Evolutionary conservation across 2,113 vertebrate genomes (phyloP).

Genomic region (Kryptolebias marmoratus): DNA sequence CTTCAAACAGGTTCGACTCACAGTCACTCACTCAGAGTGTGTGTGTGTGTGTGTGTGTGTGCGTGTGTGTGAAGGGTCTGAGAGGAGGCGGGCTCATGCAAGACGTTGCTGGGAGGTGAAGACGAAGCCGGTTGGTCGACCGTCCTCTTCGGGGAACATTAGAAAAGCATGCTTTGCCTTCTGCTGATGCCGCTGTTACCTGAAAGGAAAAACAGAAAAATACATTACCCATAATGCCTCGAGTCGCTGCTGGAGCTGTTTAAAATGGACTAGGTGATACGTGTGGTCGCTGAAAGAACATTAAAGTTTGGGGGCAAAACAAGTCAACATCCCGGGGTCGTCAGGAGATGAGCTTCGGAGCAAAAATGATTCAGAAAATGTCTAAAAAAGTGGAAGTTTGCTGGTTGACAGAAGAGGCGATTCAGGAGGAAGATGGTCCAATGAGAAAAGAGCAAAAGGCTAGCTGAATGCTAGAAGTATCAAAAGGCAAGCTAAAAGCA

Average conservation of each 20-base stretch:
- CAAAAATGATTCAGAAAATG: too few species aligned
- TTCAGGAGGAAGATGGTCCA: too few species aligned
- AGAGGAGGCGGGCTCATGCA: slow-evolving; percentile 69
- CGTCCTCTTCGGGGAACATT: slow-evolving; percentile 55
- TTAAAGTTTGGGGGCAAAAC: too few species aligned
- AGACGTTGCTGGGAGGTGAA: slow-evolving; percentile 39
- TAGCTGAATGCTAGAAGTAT: too few species aligned
- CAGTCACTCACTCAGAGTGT: slow-evolving; percentile 48
- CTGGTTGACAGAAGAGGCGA: too few species aligned
- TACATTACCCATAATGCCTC: slow-evolving; percentile 25
- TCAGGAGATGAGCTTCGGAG: too few species aligned
- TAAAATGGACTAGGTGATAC: background rate
- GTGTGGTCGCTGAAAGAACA: too few species aligned
- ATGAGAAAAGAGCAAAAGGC: too few species aligned
- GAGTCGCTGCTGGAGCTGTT: background rate
- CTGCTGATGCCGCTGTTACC: slow-evolving; percentile 95
- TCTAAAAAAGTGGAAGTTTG: too few species aligned
- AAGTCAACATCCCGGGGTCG: too few species aligned
- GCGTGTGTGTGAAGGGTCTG: slow-evolving; percentile 25
- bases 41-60: slow-evolving; percentile 30
- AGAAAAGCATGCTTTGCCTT: slow-evolving; percentile 99
- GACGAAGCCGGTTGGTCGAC: slow-evolving; percentile 4
- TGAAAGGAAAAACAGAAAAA: slow-evolving; percentile 64
- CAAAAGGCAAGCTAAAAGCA: too few species aligned
- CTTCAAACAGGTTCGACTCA: slow-evolving; percentile 49